These are phyloP conservation scores for Sebastes iracundus DNA, from an alignment of 2,797 vertebrate species.

Conservation along the genomic window DNA sequence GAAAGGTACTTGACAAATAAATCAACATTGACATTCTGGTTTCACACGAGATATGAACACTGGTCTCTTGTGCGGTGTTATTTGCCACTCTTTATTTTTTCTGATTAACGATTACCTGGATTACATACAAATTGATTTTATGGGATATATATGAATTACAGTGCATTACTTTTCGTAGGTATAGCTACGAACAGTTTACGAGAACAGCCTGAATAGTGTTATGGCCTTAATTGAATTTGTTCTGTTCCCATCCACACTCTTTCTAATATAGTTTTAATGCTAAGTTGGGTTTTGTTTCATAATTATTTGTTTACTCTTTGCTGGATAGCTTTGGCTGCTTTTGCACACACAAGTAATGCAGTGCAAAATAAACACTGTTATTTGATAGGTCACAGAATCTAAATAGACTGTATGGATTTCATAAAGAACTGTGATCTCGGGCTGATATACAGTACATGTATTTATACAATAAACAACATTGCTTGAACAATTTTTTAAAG, in stretches of 20 bases:
- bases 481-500: neutral
- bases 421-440: neutral
- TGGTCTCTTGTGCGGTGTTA: too few species aligned
- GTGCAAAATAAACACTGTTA: neutral
- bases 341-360: neutral
- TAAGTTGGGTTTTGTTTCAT: neutral
- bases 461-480: neutral
- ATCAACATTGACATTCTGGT: too few species aligned
- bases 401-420: neutral
- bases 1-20: rapidly evolving
- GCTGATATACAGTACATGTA: neutral
- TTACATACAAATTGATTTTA: too few species aligned
- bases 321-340: neutral
- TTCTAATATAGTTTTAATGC: neutral
- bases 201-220: neutral
- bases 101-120: too few species aligned
- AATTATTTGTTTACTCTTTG: neutral
- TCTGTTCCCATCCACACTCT: neutral
- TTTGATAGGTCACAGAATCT: neutral
- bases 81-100: too few species aligned
- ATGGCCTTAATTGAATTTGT: neutral
- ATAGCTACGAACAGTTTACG: too few species aligned
- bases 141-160: too few species aligned
- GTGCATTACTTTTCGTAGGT: too few species aligned
- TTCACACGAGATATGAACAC: too few species aligned